Conservation (phyloP, 2,888 invertebrate genomes). For the Mechanitis mazaeus region DNA sequence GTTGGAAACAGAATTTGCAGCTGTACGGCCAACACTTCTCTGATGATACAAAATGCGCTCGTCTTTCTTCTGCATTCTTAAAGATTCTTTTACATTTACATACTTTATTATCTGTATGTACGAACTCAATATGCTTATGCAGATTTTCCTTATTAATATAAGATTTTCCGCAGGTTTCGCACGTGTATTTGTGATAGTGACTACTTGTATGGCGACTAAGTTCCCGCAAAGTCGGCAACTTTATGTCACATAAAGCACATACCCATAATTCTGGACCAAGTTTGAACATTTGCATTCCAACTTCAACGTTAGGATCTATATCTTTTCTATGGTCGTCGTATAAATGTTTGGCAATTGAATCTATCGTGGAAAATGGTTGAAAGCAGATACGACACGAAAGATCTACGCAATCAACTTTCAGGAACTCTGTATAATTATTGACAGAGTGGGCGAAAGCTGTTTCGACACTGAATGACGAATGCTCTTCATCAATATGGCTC, state of each 20-base stretch:
- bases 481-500: constrained; percentile 56
- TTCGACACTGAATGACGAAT: constrained; percentile 41
- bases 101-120: constrained; percentile 34
- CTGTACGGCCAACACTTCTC: constrained; percentile 48
- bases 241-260: constrained; percentile 46
- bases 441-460: constrained; percentile 43
- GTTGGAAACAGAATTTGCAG: constrained; percentile 46
- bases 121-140: constrained; percentile 35
- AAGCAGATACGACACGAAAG: constrained; percentile 48
- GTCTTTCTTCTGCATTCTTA: constrained; percentile 41
- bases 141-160: constrained; percentile 44
- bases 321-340: constrained; percentile 37
- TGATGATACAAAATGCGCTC: constrained; percentile 41
- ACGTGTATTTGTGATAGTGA: constrained; percentile 52
- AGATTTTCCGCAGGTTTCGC: constrained; percentile 55
- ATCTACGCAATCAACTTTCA: constrained; percentile 53
- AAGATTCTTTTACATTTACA: constrained; percentile 46
- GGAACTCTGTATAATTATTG: constrained; percentile 34
- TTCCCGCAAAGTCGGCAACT: constrained; percentile 41
- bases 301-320: constrained; percentile 39
- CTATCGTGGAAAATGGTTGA: constrained; percentile 34
- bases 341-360: constrained; percentile 41
- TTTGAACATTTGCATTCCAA: constrained; percentile 51
- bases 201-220: constrained; percentile 52
- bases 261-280: constrained; percentile 43